Evolutionary conservation across 2,888 invertebrate genomes (phyloP).

Genomic region (Leptopterna dolabrata): DNA sequence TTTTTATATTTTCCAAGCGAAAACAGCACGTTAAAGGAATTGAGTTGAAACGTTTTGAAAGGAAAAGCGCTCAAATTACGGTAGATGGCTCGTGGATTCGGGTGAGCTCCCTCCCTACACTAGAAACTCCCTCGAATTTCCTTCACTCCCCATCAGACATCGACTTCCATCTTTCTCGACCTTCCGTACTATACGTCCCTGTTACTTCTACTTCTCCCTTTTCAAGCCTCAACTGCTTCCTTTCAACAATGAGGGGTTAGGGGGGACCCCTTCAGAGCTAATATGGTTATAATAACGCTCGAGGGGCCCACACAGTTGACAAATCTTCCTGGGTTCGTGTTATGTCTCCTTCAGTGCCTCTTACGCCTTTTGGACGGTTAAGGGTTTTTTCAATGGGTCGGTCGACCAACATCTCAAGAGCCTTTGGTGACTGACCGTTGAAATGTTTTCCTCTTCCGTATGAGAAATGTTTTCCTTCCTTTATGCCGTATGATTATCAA

Average conservation of each 20-base stretch:
- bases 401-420: constrained; percentile 16
- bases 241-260: constrained; percentile 19
- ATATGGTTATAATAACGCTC: constrained; percentile 44
- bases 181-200: background rate
- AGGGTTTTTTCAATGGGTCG: background rate
- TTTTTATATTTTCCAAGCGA: background rate
- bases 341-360: background rate
- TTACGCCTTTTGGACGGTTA: background rate
- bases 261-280: constrained; percentile 14
- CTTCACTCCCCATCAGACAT: background rate
- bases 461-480: background rate
- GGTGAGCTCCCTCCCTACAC: background rate
- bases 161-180: constrained; percentile 11
- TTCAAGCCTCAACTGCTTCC: constrained; percentile 33
- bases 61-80: constrained; percentile 19
- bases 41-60: background rate
- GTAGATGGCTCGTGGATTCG: background rate
- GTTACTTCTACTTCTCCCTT: constrained; percentile 25
- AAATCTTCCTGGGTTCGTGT: constrained; percentile 18
- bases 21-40: background rate
- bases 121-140: background rate
- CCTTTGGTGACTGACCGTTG: constrained; percentile 18
- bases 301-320: constrained; percentile 38
- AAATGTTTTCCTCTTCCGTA: background rate
- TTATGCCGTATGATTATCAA: background rate